Evolutionary conservation across 2,888 invertebrate genomes (phyloP).

Genomic region (Eristalis arbustorum): DNA sequence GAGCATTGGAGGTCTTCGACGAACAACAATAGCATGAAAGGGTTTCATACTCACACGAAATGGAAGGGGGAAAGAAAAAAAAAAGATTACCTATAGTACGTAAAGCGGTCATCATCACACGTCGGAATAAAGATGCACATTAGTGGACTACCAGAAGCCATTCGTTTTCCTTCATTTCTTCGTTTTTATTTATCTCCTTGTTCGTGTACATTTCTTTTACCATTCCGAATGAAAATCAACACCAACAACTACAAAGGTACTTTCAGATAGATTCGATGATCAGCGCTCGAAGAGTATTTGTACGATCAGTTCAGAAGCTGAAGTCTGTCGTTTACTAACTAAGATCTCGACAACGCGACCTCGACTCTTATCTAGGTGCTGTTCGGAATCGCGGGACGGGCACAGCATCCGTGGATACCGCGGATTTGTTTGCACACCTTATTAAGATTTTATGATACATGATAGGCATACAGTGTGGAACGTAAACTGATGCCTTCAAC

Average conservation of each 20-base stretch:
- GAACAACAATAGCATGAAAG: conserved; percentile 54
- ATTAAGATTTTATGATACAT: conserved; percentile 70
- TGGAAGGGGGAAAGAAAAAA: conserved; percentile 44
- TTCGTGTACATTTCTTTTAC: conserved; percentile 54
- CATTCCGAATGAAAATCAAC: conserved; percentile 62
- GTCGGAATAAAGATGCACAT: conserved; percentile 65
- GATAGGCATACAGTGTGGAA: conserved; percentile 49
- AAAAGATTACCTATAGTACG: conserved; percentile 56
- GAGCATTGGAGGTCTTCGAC: conserved; percentile 54
- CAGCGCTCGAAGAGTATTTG: conserved; percentile 38
- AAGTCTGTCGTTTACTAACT: conserved; percentile 28
- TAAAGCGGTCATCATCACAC: conserved; percentile 69
- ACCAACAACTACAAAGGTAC: conserved; percentile 29
- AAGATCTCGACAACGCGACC: conserved; percentile 33
- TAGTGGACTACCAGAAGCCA: conserved; percentile 61
- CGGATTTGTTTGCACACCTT: conserved; percentile 66
- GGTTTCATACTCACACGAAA: conserved; percentile 27
- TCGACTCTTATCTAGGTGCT: conserved; percentile 57
- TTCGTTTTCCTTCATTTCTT: conserved; percentile 18
- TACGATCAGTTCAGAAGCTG: conserved; percentile 35
- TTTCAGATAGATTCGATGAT: conserved; percentile 37
- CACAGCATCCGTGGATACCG: conserved; percentile 41
- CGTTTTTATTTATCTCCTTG: conserved; percentile 40
- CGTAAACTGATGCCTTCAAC: conserved; percentile 37
- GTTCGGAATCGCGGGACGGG: conserved; percentile 35